These are phyloP conservation scores for Temnothorax longispinosus DNA, from an alignment of 1,140 invertebrate genomes.

Conservation along the genomic window DNA sequence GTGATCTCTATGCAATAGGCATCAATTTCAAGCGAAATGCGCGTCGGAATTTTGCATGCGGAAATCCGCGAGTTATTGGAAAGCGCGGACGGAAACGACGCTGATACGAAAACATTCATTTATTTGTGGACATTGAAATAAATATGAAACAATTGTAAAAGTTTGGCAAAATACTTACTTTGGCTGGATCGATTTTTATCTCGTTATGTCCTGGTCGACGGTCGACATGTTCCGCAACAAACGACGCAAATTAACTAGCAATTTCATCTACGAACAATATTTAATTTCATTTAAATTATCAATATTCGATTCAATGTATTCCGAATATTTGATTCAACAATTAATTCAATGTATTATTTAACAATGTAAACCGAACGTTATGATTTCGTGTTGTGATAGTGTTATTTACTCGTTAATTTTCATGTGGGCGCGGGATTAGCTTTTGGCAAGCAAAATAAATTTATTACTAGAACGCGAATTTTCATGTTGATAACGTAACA, in stretches of 20 bases:
- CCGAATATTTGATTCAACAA: not conserved
- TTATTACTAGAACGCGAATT: not conserved
- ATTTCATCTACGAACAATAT: not conserved
- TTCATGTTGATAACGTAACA: not conserved
- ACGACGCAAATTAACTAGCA: not conserved
- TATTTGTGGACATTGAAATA: not conserved
- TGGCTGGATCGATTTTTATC: not conserved
- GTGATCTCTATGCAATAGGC: not conserved
- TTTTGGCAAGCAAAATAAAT: not conserved
- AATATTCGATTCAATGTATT: not conserved
- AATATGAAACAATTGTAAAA: not conserved
- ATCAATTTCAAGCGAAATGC: not conserved
- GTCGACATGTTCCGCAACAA: not conserved
- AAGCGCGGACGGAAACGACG: not conserved
- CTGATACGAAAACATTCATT: not conserved
- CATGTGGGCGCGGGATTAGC: not conserved
- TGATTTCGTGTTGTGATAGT: not conserved
- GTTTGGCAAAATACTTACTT: not conserved
- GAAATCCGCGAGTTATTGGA: not conserved
- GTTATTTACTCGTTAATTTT: conserved; percentile 2
- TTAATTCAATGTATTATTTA: not conserved
- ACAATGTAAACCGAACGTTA: not conserved
- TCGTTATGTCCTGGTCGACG: not conserved
- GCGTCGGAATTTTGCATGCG: not conserved
- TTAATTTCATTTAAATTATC: not conserved